Percentiles rank a stretch among this genome's conserved stretches.
Conservation (phyloP, 2,113 vertebrate species). For the Excalfactoria chinensis region DNA sequence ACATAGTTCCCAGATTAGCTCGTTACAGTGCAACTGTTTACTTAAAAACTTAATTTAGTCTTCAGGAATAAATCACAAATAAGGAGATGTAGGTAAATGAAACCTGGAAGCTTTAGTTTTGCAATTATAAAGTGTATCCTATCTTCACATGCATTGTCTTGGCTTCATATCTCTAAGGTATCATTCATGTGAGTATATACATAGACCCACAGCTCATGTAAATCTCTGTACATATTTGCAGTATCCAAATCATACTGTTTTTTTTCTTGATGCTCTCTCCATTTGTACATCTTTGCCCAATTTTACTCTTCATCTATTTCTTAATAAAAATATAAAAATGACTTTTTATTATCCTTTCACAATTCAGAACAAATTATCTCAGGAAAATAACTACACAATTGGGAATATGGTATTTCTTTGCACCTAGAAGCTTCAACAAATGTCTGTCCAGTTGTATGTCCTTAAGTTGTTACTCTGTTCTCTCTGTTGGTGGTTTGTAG, state of each 20-base stretch:
- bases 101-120: neutral
- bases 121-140: neutral
- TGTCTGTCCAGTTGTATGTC: neutral
- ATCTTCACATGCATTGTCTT: neutral
- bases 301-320: neutral
- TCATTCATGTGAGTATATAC: neutral
- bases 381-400: neutral
- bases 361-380: neutral
- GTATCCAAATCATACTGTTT: neutral
- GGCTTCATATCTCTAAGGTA: neutral
- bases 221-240: neutral
- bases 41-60: constrained; percentile 66
- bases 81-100: constrained; percentile 45
- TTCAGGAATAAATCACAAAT: constrained; percentile 54
- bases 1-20: constrained; percentile 50
- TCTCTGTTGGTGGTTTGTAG: neutral
- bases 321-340: neutral
- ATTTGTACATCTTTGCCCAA: neutral
- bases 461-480: neutral
- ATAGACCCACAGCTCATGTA: neutral
- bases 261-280: neutral
- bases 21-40: constrained; percentile 62
- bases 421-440: neutral
- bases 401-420: neutral
- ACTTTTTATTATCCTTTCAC: neutral